Base-by-base conservation (phyloP, 2,113 vertebrate species). In the Zeus faber region DNA sequence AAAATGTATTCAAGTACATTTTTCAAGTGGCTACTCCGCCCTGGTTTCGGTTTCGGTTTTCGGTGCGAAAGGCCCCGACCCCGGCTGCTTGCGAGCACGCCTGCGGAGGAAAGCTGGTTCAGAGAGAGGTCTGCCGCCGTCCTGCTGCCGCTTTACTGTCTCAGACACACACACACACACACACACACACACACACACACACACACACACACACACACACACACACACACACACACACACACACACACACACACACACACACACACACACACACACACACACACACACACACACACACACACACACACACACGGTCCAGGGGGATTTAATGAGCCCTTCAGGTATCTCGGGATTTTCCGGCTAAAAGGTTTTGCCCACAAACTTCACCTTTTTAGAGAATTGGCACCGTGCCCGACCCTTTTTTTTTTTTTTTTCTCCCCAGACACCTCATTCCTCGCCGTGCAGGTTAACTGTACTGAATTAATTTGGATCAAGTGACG, bases 21-120 rank as follows among this genome's bases (percentile, higher is more conserved):
- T n/a, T n/a, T n/a, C n/a, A n/a, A n/a, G n/a, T n/a, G n/a, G n/a
- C n/a, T n/a, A n/a, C n/a, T n/a, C n/a, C n/a, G n/a, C n/a, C n/a
- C n/a, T n/a, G n/a, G n/a, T n/a, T n/a, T n/a, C n/a, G n/a, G n/a
- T n/a, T n/a, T n/a, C n/a, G n/a, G n/a, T n/a, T n/a, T n/a, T n/a
- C n/a, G n/a, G n/a, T n/a, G n/a, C n/a, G n/a, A n/a, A n/a, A n/a
- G n/a, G n/a, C n/a, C n/a, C 64, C 16, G 25, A 61, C 51, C 64
- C 72, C 57, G 63, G 70, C 66, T 75, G 68, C 57, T 64, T 24
- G 54, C 57, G 64, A 78, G 72, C 57, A 67, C 54, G 58, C 64
- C 79, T 67, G 70, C 45, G 58, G 68, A 68, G 56, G 67, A 58
- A 62, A 49, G 16, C 0, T 58, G 60, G 77, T 81, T 86, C 84